Evolutionary conservation across 92 coral and sea anemone genomes (phyloP).

Genomic region (Plumapathes pennacea): DNA sequence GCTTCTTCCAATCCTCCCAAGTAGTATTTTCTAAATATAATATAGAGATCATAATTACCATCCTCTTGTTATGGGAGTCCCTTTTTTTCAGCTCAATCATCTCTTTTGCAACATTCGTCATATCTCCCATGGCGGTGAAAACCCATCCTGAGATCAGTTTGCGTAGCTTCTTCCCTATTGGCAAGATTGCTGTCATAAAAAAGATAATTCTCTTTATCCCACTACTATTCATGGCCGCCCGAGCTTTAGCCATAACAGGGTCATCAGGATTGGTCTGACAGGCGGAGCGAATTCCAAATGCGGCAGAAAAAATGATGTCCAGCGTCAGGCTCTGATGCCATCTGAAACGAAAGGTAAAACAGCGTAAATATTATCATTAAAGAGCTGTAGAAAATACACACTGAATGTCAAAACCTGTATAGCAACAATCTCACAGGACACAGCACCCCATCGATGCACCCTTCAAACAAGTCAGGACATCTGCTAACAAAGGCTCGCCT

Average conservation of each 20-base stretch:
- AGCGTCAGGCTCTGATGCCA: constrained; percentile 64
- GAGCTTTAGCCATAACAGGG: constrained; percentile 54
- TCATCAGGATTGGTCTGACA: constrained; percentile 60
- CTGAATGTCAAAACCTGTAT: no score
- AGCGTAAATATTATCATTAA: no score
- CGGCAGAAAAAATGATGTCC: constrained; percentile 54
- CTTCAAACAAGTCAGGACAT: no score
- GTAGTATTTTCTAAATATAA: no score
- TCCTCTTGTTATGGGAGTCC: not conserved
- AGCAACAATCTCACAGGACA: no score
- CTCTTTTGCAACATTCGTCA: constrained; percentile 19
- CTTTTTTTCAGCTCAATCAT: constrained; percentile 26
- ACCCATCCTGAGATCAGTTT: constrained; percentile 28
- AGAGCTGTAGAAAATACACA: no score
- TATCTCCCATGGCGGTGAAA: constrained; percentile 16
- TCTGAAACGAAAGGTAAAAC: no score
- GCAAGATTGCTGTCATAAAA: constrained; percentile 18
- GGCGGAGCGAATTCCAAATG: constrained; percentile 66
- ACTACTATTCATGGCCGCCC: constrained; percentile 12
- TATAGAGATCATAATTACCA: no score
- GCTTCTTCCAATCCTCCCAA: no score
- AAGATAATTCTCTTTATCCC: constrained; percentile 9
- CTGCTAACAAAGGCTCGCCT: no score
- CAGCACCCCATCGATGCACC: no score
- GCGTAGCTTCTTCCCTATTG: constrained; percentile 26